Evolutionary conservation across 37 sponge, comb jelly and placozoan species (phyloP).

Genomic region (Axinella damicornis): DNA sequence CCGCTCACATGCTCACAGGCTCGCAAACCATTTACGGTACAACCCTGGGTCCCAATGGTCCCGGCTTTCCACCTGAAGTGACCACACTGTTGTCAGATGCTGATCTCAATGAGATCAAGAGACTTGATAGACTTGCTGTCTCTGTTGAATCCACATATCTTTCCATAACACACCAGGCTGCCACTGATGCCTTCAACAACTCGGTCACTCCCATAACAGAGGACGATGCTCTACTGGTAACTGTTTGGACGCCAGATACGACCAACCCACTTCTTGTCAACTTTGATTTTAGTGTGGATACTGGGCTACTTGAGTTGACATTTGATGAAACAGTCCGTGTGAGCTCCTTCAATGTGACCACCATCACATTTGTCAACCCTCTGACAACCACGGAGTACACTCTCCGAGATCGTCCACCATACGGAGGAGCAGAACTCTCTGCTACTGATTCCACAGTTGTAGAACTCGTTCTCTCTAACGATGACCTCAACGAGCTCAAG

Average conservation of each 20-base stretch:
- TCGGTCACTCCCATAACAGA: constrained; percentile 10
- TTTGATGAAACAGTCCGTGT: constrained; percentile 90
- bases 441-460: constrained; percentile 68
- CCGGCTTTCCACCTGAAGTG: constrained; percentile 83
- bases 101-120: constrained; percentile 85
- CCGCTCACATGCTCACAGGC: constrained; percentile 29
- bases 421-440: constrained; percentile 37
- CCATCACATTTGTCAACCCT: constrained; percentile 63
- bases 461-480: constrained; percentile 52
- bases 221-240: constrained; percentile 38
- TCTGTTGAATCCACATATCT: constrained; percentile 69
- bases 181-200: constrained; percentile 68
- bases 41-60: constrained; percentile 81
- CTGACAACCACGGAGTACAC: constrained; percentile 55
- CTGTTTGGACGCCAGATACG: constrained; percentile 56
- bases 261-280: constrained; percentile 67
- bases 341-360: constrained; percentile 61
- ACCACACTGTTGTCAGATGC: constrained; percentile 62
- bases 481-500: constrained; percentile 88
- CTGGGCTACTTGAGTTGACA: constrained; percentile 67
- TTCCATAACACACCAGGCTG: constrained; percentile 40
- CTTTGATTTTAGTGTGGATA: constrained; percentile 71
- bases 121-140: constrained; percentile 46
- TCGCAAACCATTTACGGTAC: constrained; percentile 61
- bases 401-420: constrained; percentile 60